These are phyloP conservation scores for Empidonax traillii DNA, from an alignment of 2,113 vertebrate genomes.

Conservation along the genomic window DNA sequence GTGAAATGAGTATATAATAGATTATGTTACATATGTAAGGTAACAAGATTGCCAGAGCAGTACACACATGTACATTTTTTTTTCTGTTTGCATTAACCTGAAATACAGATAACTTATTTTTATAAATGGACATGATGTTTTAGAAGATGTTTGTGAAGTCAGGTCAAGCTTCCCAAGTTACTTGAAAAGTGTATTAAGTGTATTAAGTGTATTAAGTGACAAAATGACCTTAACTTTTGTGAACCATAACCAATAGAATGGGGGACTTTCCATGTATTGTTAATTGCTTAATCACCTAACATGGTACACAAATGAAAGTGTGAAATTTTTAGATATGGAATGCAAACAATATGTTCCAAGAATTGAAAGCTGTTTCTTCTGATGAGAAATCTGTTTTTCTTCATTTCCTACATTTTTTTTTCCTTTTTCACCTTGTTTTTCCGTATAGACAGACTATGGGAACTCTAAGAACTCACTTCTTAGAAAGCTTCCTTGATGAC, in stretches of 20 bases:
- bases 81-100: not conserved
- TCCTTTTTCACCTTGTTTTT: not conserved
- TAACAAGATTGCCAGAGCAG: not conserved
- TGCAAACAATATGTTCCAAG: not conserved
- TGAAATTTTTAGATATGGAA: not conserved
- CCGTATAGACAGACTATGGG: not conserved
- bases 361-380: not conserved
- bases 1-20: not conserved
- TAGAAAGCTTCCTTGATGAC: not conserved
- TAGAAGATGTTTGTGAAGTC: not conserved
- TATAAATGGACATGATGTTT: not conserved
- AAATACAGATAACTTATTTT: not conserved
- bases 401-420: not conserved
- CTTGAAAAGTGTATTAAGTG: not conserved
- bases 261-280: not conserved
- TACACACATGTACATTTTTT: not conserved
- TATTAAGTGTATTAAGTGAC: not conserved
- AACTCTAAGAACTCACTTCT: not conserved
- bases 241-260: not conserved
- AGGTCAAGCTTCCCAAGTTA: not conserved
- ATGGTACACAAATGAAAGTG: not conserved
- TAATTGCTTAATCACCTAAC: not conserved
- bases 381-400: not conserved
- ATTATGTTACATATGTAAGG: not conserved
- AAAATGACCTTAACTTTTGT: not conserved